Evolutionary conservation across 2,888 invertebrate species (phyloP), one percentile per base, ranked within the genome.

Genomic region (Endotricha flammealis): DNA sequence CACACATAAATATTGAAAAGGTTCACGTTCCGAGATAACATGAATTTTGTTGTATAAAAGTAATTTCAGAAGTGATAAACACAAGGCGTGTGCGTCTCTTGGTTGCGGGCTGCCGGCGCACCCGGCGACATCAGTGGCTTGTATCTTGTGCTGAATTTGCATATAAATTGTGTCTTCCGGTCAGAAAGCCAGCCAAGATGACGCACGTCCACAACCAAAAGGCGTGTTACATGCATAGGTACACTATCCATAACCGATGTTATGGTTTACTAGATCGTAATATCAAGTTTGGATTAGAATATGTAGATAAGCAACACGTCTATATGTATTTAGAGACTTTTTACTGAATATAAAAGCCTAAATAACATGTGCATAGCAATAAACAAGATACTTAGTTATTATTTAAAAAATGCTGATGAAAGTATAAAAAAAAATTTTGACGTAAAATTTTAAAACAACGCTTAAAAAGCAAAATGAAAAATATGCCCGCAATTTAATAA

Each of bases 131-230:
- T 75, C 78, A 70, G 67, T 68, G 66, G 70, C 77, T 73, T 76
- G 79, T 82, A 79, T 83, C 82, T 81, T 78, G 70, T 67, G 63
- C 64, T 55, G 59, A 66, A 87, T 87, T 87, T 79, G 82, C 87
- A 87, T 87, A 86, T 87, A 87, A 86, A 87, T 87, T 87, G 86
- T 83, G 77, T 86, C 85, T 85, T 85, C 76, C 78, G 78, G 77
- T 76, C 80, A 80, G 66, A 72, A 69, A 62, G 63, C 67, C 67
- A 62, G 63, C 66, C 77, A 81, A 80, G 82, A 81, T 73, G 82
- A 79, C 78, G 76, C 75, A 64, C 70, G 73, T 74, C 74, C 64
- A 50, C 66, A 66, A 65, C 62, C 59, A 57, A 43, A 45, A 50
- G 54, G 59, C 16, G 23, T 22, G 17, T 22, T 22, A n/a, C 29